Percentiles rank a stretch among this genome's conserved stretches.
Evolutionary conservation across 2,888 invertebrate species (phyloP).

Genomic region (Drosophila nigricruria): DNA sequence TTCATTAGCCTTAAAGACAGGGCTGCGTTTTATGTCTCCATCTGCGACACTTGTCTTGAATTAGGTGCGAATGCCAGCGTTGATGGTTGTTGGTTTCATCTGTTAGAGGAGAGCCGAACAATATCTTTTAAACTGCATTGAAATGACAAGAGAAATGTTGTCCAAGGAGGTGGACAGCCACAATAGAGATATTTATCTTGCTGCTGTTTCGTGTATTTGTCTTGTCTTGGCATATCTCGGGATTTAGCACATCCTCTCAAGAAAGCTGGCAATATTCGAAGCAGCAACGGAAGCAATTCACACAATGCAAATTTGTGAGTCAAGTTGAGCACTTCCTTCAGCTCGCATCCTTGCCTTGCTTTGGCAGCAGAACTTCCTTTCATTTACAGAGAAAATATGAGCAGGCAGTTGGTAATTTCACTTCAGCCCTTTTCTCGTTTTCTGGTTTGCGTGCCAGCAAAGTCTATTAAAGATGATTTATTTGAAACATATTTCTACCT

Average conservation of each 20-base stretch:
- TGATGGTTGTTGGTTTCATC: slow-evolving; percentile 13
- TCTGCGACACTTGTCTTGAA: slow-evolving; percentile 10
- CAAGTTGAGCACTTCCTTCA: slow-evolving; percentile 49
- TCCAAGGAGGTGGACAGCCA: background rate
- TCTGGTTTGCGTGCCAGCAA: slow-evolving; percentile 24
- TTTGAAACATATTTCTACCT: slow-evolving; percentile 20
- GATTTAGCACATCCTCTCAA: slow-evolving; percentile 29
- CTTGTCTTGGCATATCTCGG: slow-evolving; percentile 30
- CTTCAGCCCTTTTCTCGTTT: slow-evolving; percentile 13
- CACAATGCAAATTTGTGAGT: slow-evolving; percentile 67
- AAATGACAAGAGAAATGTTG: slow-evolving; percentile 19
- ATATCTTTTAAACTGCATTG: slow-evolving; percentile 4
- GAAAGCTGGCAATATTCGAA: slow-evolving; percentile 19
- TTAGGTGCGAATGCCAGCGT: slow-evolving; percentile 10
- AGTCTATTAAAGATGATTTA: slow-evolving; percentile 53
- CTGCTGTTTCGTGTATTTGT: slow-evolving; percentile 1
- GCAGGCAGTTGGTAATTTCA: slow-evolving; percentile 26
- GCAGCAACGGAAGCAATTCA: slow-evolving; percentile 66
- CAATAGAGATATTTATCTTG: slow-evolving; percentile 1
- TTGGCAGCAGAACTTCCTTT: slow-evolving; percentile 27
- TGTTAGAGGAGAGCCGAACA: background rate
- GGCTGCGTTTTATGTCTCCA: slow-evolving; percentile 15
- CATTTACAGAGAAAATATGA: slow-evolving; percentile 34
- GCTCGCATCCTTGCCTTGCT: slow-evolving; percentile 8
- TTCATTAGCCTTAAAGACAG: slow-evolving; percentile 22